phyloP scores from a whole-genome alignment of 2,888 invertebrate species.

The Cetonia aurata region DNA sequence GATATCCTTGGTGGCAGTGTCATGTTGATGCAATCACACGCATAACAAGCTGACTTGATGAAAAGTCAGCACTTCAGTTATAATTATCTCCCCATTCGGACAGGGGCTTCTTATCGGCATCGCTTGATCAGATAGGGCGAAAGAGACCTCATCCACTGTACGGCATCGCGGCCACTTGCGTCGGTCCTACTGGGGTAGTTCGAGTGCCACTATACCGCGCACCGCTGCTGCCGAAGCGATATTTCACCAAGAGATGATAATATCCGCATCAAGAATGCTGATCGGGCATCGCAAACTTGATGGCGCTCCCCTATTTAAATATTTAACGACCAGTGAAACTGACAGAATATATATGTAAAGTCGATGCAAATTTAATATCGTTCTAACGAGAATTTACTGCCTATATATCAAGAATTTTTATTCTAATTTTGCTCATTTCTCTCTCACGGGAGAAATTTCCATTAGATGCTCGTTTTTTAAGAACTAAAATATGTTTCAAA shows the following conservation, averaged over 20 bases:
- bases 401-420: background rate
- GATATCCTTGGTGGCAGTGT: background rate
- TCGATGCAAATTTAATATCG: conserved; percentile 46
- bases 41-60: conserved; percentile 46
- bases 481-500: too few relatives aligned
- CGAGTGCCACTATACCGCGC: conserved; percentile 3
- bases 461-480: too few relatives aligned
- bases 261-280: conserved; percentile 46
- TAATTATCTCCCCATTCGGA: conserved; percentile 37
- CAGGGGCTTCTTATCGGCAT: conserved; percentile 24
- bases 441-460: too few relatives aligned
- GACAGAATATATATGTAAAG: conserved; percentile 45
- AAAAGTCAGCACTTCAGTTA: conserved; percentile 41
- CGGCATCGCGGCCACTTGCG: background rate
- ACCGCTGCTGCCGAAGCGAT: conserved; percentile 31
- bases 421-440: background rate
- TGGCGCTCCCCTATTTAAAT: conserved; percentile 41
- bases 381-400: conserved; percentile 17
- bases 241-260: conserved; percentile 44
- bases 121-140: conserved; percentile 12
- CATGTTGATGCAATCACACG: conserved; percentile 37
- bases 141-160: conserved; percentile 32
- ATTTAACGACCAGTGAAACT: conserved; percentile 45
- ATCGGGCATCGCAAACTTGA: conserved; percentile 38
- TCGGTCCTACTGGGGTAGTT: too few relatives aligned